A percentile compares a stretch with the other conserved stretches of the same genome.
Conservation (phyloP, 2,797 vertebrate species). For the Etheostoma perlongum region DNA sequence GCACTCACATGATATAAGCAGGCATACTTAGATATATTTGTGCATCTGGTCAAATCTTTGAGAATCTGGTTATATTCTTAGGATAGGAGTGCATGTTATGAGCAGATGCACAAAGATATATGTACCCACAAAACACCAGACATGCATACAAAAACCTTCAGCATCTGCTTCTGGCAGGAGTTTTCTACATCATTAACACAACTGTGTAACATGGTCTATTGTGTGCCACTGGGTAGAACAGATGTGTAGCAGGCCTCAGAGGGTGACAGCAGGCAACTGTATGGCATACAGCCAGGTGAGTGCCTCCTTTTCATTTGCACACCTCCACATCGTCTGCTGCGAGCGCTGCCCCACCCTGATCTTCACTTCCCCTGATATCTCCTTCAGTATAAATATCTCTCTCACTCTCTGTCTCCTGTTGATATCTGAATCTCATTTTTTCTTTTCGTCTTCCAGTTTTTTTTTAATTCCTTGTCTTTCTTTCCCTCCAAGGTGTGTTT, state of each 20-base stretch:
- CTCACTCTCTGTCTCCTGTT: slow-evolving; percentile 58
- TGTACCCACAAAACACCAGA: slow-evolving; percentile 15
- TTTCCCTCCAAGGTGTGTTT: slow-evolving; percentile 16
- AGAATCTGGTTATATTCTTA: not conserved
- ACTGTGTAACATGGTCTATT: slow-evolving; percentile 34
- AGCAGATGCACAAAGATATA: not conserved
- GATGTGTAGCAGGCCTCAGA: slow-evolving; percentile 49
- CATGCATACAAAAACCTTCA: slow-evolving; percentile 7
- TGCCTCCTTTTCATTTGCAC: slow-evolving; percentile 61
- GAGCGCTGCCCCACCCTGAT: slow-evolving; percentile 79
- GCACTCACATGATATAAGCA: slow-evolving; percentile 9
- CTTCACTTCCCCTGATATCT: slow-evolving; percentile 46
- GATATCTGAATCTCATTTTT: slow-evolving; percentile 50
- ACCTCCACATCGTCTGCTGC: slow-evolving; percentile 68
- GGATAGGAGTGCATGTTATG: not conserved
- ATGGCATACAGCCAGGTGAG: slow-evolving; percentile 81
- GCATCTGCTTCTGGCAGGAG: slow-evolving; percentile 35
- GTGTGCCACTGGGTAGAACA: slow-evolving; percentile 32
- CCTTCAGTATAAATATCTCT: slow-evolving; percentile 33
- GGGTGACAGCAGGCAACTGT: slow-evolving; percentile 57
- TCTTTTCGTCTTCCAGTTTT: not conserved
- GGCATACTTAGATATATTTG: not conserved
- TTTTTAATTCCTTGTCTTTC: not conserved
- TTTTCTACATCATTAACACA: slow-evolving; percentile 53
- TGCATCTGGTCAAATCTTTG: not conserved